Evolutionary conservation across 1,140 invertebrate species (phyloP).

Genomic region (Bombus terrestris): DNA sequence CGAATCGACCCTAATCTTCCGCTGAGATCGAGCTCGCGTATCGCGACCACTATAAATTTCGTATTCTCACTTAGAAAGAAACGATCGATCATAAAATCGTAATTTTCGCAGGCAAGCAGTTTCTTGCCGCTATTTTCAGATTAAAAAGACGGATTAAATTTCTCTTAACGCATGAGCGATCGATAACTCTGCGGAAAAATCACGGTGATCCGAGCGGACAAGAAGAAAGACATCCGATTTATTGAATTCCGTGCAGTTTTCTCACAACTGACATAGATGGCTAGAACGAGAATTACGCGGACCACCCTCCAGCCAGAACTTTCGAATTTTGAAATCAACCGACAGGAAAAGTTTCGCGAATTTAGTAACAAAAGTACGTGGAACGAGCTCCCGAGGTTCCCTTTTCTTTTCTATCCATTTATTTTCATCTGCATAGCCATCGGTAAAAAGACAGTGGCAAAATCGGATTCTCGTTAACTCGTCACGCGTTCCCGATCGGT

Average conservation of each 20-base stretch:
- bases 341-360: slow-evolving; percentile 46
- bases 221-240: slow-evolving; percentile 3
- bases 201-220: not conserved
- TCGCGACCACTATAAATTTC: slow-evolving; percentile 25
- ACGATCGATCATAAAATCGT: slow-evolving; percentile 11
- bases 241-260: slow-evolving; percentile 42
- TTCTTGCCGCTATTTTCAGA: not conserved
- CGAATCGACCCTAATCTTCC: slow-evolving; percentile 31
- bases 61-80: not conserved
- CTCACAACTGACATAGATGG: not conserved
- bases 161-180: not conserved
- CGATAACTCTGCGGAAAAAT: not conserved
- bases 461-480: slow-evolving; percentile 75
- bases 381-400: slow-evolving; percentile 1
- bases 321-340: slow-evolving; percentile 19
- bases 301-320: not conserved
- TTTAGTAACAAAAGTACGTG: slow-evolving; percentile 32
- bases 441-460: slow-evolving; percentile 26
- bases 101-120: slow-evolving; percentile 36
- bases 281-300: slow-evolving; percentile 11
- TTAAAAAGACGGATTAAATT: not conserved
- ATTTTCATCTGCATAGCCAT: too few species aligned
- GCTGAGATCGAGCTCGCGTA: slow-evolving; percentile 14
- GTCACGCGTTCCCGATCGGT: slow-evolving; percentile 69
- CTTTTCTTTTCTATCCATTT: slow-evolving; percentile 29